Evolutionary conservation across 2,113 vertebrate genomes (phyloP).

Genomic region (Daboia siamensis): DNA sequence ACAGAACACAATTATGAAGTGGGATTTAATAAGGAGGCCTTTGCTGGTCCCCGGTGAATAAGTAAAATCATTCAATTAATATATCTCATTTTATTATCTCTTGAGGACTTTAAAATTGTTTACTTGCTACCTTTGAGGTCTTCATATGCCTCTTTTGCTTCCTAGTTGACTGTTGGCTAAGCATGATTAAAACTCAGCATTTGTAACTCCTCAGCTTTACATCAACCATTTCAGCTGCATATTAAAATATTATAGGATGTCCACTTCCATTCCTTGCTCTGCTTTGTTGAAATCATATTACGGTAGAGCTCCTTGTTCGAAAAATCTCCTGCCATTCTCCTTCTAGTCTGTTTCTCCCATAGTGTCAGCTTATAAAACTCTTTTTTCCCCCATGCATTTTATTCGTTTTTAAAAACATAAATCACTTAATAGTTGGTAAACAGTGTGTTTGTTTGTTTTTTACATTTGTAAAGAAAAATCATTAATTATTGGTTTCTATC

Average conservation of each 20-base stretch:
- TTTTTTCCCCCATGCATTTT: neutral
- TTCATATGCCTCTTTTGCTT: neutral
- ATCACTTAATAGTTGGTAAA: too few species aligned
- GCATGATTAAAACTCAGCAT: slow-evolving; percentile 26
- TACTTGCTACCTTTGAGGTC: neutral
- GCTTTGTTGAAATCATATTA: slow-evolving; percentile 1
- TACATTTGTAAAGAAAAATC: too few species aligned
- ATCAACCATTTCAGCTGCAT: neutral
- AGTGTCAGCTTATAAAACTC: slow-evolving; percentile 8
- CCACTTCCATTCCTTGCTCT: neutral
- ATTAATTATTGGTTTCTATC: too few species aligned
- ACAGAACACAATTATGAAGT: neutral
- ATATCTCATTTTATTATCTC: neutral
- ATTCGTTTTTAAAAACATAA: too few species aligned
- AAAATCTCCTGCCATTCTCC: neutral
- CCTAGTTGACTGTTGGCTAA: neutral
- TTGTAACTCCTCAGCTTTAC: neutral
- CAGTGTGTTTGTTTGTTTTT: too few species aligned
- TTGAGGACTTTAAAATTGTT: neutral
- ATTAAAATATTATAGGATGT: neutral
- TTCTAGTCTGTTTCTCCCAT: neutral
- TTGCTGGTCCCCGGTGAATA: slow-evolving; percentile 5
- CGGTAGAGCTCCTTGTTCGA: neutral
- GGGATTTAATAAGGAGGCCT: neutral
- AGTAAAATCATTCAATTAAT: slow-evolving; percentile 3